Conservation (phyloP, 1,140 invertebrate genomes). For the Zaprionus davidi region DNA sequence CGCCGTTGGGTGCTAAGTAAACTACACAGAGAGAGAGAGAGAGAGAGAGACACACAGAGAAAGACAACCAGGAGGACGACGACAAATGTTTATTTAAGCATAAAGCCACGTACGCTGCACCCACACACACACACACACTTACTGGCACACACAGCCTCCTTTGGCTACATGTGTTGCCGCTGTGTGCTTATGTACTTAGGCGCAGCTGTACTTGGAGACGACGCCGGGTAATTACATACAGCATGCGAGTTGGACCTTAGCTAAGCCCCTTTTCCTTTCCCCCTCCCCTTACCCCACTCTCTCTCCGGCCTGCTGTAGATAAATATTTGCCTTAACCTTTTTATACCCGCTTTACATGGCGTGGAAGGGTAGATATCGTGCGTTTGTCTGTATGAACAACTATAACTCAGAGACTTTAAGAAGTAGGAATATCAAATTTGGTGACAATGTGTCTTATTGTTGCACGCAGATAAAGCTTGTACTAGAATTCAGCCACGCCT, state of each 20-base stretch:
- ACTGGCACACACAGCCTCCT: background rate
- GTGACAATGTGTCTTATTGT: too few species aligned
- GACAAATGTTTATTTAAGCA: conserved; percentile 82
- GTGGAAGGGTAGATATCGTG: too few species aligned
- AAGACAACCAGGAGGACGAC: conserved; percentile 25
- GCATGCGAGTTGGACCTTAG: conserved; percentile 36
- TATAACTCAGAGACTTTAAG: too few species aligned
- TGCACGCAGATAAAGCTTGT: background rate
- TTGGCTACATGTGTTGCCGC: background rate
- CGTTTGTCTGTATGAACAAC: too few species aligned
- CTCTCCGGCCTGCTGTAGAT: conserved; percentile 51
- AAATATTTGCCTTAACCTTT: conserved; percentile 82
- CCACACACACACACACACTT: conserved; percentile 24
- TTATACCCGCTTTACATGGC: too few species aligned
- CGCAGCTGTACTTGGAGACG: conserved; percentile 75
- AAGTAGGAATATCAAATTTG: too few species aligned
- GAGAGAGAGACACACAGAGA: background rate
- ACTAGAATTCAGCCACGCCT: too few species aligned
- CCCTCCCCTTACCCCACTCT: background rate
- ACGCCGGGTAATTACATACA: conserved; percentile 76
- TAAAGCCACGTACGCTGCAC: conserved; percentile 72
- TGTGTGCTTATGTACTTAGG: conserved; percentile 70
- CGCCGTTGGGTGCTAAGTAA: conserved; percentile 75
- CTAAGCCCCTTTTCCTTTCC: conserved; percentile 16
- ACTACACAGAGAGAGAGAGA: conserved; percentile 54